These are phyloP conservation scores for Odocoileus hemionus DNA, from an alignment of 2,113 vertebrate species.

Conservation along the genomic window DNA sequence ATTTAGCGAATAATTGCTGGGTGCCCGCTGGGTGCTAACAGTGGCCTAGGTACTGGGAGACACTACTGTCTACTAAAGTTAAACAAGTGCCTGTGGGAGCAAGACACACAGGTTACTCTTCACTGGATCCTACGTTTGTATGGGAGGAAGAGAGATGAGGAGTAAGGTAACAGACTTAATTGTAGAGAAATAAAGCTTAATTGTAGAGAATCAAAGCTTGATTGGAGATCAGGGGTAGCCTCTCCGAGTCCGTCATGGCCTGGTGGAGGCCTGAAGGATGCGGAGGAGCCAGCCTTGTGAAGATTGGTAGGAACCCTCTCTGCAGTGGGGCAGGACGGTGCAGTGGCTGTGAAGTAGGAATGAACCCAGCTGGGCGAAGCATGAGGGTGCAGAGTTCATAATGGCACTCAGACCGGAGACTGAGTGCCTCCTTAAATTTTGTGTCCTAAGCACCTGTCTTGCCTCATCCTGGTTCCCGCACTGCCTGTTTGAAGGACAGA, in stretches of 20 bases:
- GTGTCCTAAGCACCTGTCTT: not conserved
- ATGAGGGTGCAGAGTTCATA: fast-evolving
- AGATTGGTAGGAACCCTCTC: not conserved
- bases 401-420: not conserved
- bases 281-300: not conserved
- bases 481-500: not conserved
- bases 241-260: not conserved
- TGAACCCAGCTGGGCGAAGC: not conserved
- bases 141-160: not conserved
- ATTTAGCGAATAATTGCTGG: not conserved
- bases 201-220: not conserved
- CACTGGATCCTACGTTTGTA: not conserved
- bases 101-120: not conserved
- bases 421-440: not conserved
- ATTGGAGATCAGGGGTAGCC: not conserved
- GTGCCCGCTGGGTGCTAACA: not conserved
- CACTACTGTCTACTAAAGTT: too few relatives aligned
- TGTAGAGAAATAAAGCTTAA: not conserved
- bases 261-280: not conserved
- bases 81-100: not conserved
- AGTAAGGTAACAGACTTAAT: not conserved
- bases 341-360: not conserved
- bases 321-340: not conserved
- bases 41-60: not conserved
- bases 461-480: not conserved